Evolutionary conservation across 2,113 vertebrate species (phyloP).

Genomic region (Odobenus rosmarus): DNA sequence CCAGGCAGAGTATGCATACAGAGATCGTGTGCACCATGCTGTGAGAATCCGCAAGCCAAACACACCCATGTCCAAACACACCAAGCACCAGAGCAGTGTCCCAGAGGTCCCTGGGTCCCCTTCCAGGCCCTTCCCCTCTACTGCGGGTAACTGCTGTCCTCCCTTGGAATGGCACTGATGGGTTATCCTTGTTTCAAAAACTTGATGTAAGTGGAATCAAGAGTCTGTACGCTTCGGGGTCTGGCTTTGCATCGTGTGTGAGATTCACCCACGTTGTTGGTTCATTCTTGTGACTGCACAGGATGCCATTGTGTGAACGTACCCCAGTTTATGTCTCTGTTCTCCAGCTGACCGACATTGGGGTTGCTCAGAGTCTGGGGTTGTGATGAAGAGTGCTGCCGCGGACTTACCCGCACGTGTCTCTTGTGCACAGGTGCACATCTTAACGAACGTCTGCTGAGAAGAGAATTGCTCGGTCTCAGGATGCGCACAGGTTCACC

Average conservation of each 20-base stretch:
- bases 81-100: neutral
- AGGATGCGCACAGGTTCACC: neutral
- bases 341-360: neutral
- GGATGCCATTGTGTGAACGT: neutral
- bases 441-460: neutral
- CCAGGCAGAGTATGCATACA: neutral
- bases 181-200: neutral
- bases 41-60: fast-evolving
- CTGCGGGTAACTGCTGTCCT: neutral
- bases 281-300: neutral
- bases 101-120: neutral
- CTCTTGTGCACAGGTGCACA: neutral
- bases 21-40: neutral
- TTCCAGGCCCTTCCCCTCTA: neutral
- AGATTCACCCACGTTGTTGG: fast-evolving
- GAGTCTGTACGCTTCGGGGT: fast-evolving
- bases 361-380: neutral
- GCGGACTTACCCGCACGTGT: neutral
- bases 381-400: neutral
- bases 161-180: neutral
- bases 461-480: neutral
- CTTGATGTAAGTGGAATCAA: neutral
- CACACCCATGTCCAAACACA: neutral
- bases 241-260: neutral
- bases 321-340: fast-evolving